Evolutionary conservation across 2,888 invertebrate genomes (phyloP).

Genomic region (Linnaemya tessellans): DNA sequence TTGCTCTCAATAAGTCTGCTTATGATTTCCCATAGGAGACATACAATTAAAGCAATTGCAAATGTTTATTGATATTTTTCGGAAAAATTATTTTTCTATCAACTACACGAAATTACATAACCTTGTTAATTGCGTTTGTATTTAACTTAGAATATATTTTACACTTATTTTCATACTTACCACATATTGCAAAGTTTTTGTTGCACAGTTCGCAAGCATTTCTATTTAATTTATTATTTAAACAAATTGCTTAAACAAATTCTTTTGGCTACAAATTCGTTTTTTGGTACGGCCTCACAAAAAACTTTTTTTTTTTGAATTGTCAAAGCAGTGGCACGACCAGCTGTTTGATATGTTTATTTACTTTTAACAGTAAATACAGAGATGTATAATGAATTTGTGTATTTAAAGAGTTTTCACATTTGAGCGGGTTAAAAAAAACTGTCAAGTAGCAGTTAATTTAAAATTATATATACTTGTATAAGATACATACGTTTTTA

Average conservation of each 20-base stretch:
- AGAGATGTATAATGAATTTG: constrained; percentile 18
- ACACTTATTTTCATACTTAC: constrained; percentile 75
- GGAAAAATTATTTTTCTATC: constrained; percentile 15
- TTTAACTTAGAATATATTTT: not conserved
- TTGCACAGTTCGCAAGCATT: constrained; percentile 80
- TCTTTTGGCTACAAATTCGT: constrained; percentile 37
- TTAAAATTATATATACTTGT: constrained; percentile 8
- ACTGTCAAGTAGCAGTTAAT: not conserved
- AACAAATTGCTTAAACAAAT: constrained; percentile 15
- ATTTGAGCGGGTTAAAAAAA: not conserved
- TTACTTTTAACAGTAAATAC: constrained; percentile 6
- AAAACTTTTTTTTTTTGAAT: constrained; percentile 34
- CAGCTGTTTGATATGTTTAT: constrained; percentile 62
- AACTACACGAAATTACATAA: constrained; percentile 72
- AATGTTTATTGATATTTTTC: not conserved
- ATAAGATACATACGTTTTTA: too few relatives aligned
- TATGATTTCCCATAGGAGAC: too few relatives aligned
- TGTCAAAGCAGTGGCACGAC: constrained; percentile 49
- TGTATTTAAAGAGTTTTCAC: too few relatives aligned
- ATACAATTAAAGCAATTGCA: too few relatives aligned
- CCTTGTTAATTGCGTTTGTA: constrained; percentile 2
- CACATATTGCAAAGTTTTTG: constrained; percentile 77
- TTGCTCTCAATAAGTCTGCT: too few relatives aligned
- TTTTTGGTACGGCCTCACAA: constrained; percentile 12
- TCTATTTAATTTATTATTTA: constrained; percentile 53